Evolutionary conservation across 2,113 vertebrate genomes (phyloP).

Genomic region (Miniopterus natalensis): DNA sequence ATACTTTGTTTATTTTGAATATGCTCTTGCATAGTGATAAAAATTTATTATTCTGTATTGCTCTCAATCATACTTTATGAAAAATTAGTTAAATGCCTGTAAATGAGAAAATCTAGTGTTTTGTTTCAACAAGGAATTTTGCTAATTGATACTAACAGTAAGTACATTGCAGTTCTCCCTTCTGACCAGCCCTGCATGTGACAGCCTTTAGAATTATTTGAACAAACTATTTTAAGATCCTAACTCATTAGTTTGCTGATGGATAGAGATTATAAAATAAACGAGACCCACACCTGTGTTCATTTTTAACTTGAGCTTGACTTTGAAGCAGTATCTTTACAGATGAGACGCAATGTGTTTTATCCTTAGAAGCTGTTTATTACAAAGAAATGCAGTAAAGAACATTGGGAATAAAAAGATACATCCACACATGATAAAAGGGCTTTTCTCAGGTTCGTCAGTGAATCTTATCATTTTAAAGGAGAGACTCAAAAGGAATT

Average conservation of each 20-base stretch:
- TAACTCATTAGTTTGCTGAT: constrained; percentile 26
- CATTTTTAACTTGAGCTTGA: constrained; percentile 39
- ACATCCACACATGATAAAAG: constrained; percentile 82
- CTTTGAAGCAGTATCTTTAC: constrained; percentile 57
- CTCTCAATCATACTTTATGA: constrained; percentile 10
- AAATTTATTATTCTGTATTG: constrained; percentile 39
- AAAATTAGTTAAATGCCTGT: constrained; percentile 20
- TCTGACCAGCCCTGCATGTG: background rate
- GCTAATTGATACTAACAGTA: background rate
- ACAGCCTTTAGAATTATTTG: background rate
- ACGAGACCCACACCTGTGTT: constrained; percentile 25
- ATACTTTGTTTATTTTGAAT: constrained; percentile 46
- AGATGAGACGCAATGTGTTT: constrained; percentile 2
- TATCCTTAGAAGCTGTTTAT: constrained; percentile 80
- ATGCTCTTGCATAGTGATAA: background rate
- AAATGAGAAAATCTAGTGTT: background rate
- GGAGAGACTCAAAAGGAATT: constrained; percentile 79
- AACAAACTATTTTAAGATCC: constrained; percentile 6
- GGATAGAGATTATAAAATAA: constrained; percentile 41
- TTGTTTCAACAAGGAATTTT: constrained; percentile 38
- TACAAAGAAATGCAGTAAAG: constrained; percentile 76
- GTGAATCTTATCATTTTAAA: constrained; percentile 85
- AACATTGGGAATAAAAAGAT: constrained; percentile 80
- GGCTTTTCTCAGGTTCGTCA: constrained; percentile 81
- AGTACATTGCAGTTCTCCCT: background rate